Base-by-base conservation (phyloP, 2,888 invertebrate genomes). In the Eupeodes latifasciatus region DNA sequence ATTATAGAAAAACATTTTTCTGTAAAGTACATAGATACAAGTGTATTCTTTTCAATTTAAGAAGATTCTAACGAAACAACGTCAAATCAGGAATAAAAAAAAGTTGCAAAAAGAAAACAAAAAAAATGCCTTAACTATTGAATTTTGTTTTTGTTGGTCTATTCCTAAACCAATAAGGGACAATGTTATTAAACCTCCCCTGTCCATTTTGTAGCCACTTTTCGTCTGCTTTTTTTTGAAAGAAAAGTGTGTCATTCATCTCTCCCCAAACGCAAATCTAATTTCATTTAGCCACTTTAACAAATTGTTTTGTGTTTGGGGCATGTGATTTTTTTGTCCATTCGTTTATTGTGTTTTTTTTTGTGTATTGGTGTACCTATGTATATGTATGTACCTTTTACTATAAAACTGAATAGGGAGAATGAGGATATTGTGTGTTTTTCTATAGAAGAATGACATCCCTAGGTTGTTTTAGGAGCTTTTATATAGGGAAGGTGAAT, bases 241-340 rank as follows among this genome's bases (percentile, higher is more conserved):
- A 14, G 53, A 12, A 47, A 11, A 10, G 11, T 47, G 62, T 66
- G 61, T 72, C 80, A 67, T 87, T 83, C 80, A 61, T 77, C 76
- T 74, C 67, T 67, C 67, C 67, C 72, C 44, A 55, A 81, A 84
- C 76, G 61, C 80, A 80, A 88, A 88, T 88, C 84, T 84, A 88
- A 88, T 88, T 88, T 88, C 84, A 88, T 88, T 88, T 84, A 84
- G 84, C 76, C 87, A 88, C 87, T 88, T 88, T 74, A 84, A 84
- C 77, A 88, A 88, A 88, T 88, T 88, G 84, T 84, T 88, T 80
- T 88, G 83, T 87, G 66, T 81, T 77, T 57, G 36, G 61, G 71
- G 49, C 61, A 57, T 62, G 62, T 61, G 75, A 75, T 75, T 75
- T 62, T 49, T 55, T 14, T 59, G 10, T 74, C 1, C 1, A 40